Base-by-base conservation (phyloP, 2,113 vertebrate species). In the Leptobrachium ailaonicum region DNA sequence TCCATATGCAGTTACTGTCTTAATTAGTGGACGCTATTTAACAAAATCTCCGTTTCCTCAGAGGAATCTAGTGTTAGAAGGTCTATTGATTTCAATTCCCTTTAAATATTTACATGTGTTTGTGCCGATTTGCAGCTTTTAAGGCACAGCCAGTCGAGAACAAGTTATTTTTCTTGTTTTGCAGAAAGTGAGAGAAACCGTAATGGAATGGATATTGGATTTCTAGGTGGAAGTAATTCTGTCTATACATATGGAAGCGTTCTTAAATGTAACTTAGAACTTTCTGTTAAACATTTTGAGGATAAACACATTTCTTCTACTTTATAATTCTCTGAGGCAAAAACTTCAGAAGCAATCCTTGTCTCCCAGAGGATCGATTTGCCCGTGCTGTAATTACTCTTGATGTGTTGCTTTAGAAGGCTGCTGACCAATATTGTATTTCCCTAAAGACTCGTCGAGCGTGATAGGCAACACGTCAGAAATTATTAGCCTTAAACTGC, bases 351-450 rank as follows among this genome's bases (percentile, higher is more conserved):
- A 64, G 41, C 66, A 12, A 80, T 50, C 42, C 13, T 72, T 62
- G 74, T 75, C 70, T 76, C 56, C 13, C 68, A 54, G 13, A 77
- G 62, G 41, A 82, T 76, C 40, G 40, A 66, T 68, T 13, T 45
- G 32, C 62, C 70, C 32, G 43, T 62, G 13, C 68, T 74, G 40
- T 74, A 72, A 81, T 83, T 78, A 56, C 64, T 64, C 20, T 73
- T 82, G 80, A 76, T 72, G 71, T n/a, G n/a, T 76, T 83, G 45
- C 47, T 74, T 75, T 81, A 64, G 12, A 77, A 69, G 40, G 54
- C 7, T 60, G 67, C 50, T 43, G 41, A 82, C 2, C 4, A 71
- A 63, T 68, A 82, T 83, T 70, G 64, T 83, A 66, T 83, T 82
- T 78, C 47, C 14, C 43, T 80, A 20, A 70, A 83, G 75, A 45